Percentiles rank a stretch among this genome's conserved stretches.
Evolutionary conservation across 2,888 invertebrate species (phyloP).

Genomic region (Pristionchus mayeri): DNA sequence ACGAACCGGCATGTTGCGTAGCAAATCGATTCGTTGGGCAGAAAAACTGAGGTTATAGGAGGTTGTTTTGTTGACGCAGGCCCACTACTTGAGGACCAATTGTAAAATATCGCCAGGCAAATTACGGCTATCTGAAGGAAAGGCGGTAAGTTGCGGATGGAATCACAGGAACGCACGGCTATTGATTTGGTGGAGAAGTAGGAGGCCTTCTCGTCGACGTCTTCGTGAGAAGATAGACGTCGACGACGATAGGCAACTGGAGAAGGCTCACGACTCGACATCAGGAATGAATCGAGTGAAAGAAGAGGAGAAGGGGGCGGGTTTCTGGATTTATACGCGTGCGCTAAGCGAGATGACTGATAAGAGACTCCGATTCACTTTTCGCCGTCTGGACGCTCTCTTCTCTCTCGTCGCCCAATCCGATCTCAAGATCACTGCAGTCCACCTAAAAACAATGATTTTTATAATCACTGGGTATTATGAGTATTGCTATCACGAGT

Average conservation of each 20-base stretch:
- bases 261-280: slow-evolving; percentile 9
- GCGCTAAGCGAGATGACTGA: slow-evolving; percentile 23
- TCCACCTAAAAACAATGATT: slow-evolving; percentile 6
- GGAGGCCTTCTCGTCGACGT: slow-evolving; percentile 11
- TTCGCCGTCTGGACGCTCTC: slow-evolving; percentile 2
- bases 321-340: slow-evolving; percentile 37
- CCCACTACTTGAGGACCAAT: neutral
- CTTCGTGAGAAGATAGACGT: neutral
- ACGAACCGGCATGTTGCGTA: slow-evolving; percentile 43
- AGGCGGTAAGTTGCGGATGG: neutral
- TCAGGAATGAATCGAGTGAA: neutral
- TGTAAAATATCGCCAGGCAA: slow-evolving; percentile 10
- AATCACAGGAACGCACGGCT: neutral
- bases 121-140: neutral
- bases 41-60: neutral
- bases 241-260: neutral
- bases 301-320: neutral
- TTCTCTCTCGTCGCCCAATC: neutral
- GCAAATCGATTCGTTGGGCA: slow-evolving; percentile 40
- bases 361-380: slow-evolving; percentile 35
- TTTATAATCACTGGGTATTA: neutral
- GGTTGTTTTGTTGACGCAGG: slow-evolving; percentile 15
- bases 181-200: slow-evolving; percentile 17
- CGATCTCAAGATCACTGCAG: neutral
- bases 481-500: neutral